These are phyloP conservation scores for Pardalotus punctatus DNA, from an alignment of 2,113 vertebrate genomes.

Conservation along the genomic window DNA sequence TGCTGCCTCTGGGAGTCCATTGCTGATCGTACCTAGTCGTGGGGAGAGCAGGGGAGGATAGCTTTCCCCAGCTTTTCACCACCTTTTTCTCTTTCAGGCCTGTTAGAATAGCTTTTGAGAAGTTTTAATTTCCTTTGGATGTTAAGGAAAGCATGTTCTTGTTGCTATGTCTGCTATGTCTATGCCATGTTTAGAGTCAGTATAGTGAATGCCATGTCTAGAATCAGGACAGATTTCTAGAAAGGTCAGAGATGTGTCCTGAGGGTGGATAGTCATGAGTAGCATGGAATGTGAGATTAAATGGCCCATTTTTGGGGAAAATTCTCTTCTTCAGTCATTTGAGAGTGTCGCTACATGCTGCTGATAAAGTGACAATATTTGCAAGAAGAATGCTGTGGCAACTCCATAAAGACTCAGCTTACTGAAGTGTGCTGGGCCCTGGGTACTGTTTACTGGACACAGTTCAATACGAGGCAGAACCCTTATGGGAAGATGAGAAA, in stretches of 20 bases:
- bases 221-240: background rate
- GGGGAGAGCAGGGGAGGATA: background rate
- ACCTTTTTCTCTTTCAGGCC: background rate
- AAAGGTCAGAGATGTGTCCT: background rate
- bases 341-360: background rate
- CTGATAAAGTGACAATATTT: background rate
- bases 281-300: background rate
- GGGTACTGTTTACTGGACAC: background rate
- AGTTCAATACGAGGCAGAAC: background rate
- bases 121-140: background rate
- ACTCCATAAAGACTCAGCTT: background rate
- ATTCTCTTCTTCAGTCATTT: background rate
- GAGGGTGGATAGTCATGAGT: background rate
- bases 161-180: rapidly evolving
- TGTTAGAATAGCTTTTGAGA: background rate
- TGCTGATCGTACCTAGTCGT: background rate
- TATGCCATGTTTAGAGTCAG: background rate
- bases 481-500: background rate
- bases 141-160: background rate
- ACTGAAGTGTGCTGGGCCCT: background rate
- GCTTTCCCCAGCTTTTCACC: background rate
- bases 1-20: background rate
- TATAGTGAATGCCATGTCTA: background rate
- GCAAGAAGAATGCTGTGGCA: background rate
- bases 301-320: background rate